Conservation (phyloP, 2,113 vertebrate genomes). For the Miniopterus natalensis region DNA sequence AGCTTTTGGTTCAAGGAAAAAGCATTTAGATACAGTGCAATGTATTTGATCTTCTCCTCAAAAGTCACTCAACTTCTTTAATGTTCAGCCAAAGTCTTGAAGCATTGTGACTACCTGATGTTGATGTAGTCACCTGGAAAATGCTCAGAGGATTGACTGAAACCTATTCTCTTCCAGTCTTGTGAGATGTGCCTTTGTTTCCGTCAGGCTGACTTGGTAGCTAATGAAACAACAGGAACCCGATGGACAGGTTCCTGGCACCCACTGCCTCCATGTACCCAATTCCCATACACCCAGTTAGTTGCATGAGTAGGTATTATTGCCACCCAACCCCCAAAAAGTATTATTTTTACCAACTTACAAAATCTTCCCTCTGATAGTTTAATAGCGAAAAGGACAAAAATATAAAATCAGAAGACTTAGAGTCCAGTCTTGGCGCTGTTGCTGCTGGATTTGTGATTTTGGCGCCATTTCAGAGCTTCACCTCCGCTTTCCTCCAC, state of each 20-base stretch:
- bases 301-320: not conserved
- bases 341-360: not conserved
- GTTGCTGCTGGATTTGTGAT: not conserved
- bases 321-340: not conserved
- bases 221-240: not conserved
- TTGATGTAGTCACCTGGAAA: conserved; percentile 60
- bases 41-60: conserved; percentile 52
- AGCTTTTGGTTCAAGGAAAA: conserved; percentile 22
- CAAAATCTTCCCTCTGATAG: not conserved
- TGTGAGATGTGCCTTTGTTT: conserved; percentile 52
- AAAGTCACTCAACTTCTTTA: conserved; percentile 41
- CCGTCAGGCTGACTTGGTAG: not conserved
- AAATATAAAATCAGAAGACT: not conserved
- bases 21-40: not conserved
- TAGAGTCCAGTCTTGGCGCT: not conserved
- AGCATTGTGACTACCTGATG: conserved; percentile 2
- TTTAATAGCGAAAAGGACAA: not conserved
- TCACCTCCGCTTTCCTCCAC: not conserved
- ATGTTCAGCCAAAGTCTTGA: conserved; percentile 50
- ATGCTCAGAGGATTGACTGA: conserved; percentile 20
- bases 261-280: fast-evolving
- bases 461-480: not conserved
- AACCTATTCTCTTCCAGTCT: not conserved
- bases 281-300: fast-evolving
- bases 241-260: fast-evolving